Evolutionary conservation across 1,140 invertebrate species (phyloP).

Genomic region (Cephus cinctus): DNA sequence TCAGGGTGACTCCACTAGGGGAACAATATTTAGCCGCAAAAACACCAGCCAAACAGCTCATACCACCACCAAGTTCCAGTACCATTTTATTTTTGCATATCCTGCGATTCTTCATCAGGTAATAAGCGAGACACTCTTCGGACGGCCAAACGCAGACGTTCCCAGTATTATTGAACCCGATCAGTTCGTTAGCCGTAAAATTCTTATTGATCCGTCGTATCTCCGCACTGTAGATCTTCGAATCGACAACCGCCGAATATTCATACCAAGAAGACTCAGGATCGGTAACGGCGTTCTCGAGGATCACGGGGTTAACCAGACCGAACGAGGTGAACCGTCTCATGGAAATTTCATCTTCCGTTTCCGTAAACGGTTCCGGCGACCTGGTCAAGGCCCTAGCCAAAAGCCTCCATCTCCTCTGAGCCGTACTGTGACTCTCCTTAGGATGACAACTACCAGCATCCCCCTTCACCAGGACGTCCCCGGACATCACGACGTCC

Average conservation of each 20-base stretch:
- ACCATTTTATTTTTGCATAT: slow-evolving; percentile 68
- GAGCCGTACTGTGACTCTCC: slow-evolving; percentile 52
- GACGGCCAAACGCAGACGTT: slow-evolving; percentile 90
- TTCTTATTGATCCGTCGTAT: slow-evolving; percentile 62
- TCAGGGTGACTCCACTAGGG: slow-evolving; percentile 63
- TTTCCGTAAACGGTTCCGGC: slow-evolving; percentile 39
- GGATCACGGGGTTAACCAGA: slow-evolving; percentile 45
- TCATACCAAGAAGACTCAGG: slow-evolving; percentile 46
- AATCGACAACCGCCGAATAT: slow-evolving; percentile 56
- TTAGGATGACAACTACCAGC: slow-evolving; percentile 25
- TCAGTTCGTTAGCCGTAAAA: slow-evolving; percentile 69
- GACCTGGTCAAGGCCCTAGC: slow-evolving; percentile 63
- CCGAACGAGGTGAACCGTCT: slow-evolving; percentile 61
- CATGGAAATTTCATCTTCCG: slow-evolving; percentile 57
- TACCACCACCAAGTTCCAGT: slow-evolving; percentile 81
- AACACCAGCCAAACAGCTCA: slow-evolving; percentile 81
- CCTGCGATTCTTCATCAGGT: slow-evolving; percentile 66
- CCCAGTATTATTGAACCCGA: slow-evolving; percentile 89
- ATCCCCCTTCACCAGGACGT: neutral
- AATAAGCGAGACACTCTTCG: slow-evolving; percentile 79
- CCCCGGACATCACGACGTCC: too few relatives aligned
- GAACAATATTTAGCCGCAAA: slow-evolving; percentile 69
- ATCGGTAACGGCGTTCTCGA: slow-evolving; percentile 34
- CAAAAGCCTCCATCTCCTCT: slow-evolving; percentile 68
- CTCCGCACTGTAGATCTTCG: slow-evolving; percentile 53